These are phyloP conservation scores for Temnothorax unifasciatus DNA, from an alignment of 2,888 invertebrate species.

Conservation along the genomic window DNA sequence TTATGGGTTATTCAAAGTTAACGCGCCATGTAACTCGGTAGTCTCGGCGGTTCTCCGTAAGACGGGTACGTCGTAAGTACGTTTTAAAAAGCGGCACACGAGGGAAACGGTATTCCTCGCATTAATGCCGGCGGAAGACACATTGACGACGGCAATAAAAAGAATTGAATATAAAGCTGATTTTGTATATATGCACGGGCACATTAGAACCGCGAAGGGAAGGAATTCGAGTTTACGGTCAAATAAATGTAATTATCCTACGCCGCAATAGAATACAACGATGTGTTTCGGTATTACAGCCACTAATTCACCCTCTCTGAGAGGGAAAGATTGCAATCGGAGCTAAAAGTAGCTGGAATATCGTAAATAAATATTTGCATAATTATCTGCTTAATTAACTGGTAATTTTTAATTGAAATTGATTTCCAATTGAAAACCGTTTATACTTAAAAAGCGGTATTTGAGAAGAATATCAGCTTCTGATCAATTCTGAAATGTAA, in stretches of 20 bases:
- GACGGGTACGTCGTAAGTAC: slow-evolving; percentile 22
- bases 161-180: slow-evolving; percentile 49
- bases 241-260: slow-evolving; percentile 51
- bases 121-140: slow-evolving; percentile 37
- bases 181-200: not conserved
- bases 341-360: slow-evolving; percentile 5
- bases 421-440: not conserved
- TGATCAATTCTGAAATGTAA: not conserved
- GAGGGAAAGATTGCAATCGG: not conserved
- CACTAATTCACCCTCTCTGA: not conserved
- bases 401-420: slow-evolving; percentile 15
- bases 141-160: slow-evolving; percentile 45
- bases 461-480: not conserved
- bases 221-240: slow-evolving; percentile 40
- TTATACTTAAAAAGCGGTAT: not conserved
- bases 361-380: not conserved
- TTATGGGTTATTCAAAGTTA: slow-evolving; percentile 59
- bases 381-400: not conserved
- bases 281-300: slow-evolving; percentile 19
- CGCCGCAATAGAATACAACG: not conserved
- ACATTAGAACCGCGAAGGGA: slow-evolving; percentile 4
- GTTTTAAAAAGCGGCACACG: slow-evolving; percentile 24
- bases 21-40: slow-evolving; percentile 47
- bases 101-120: not conserved
- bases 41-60: slow-evolving; percentile 15